These are phyloP conservation scores for Mercenaria mercenaria DNA, from an alignment of 1,140 invertebrate genomes.

Conservation along the genomic window DNA sequence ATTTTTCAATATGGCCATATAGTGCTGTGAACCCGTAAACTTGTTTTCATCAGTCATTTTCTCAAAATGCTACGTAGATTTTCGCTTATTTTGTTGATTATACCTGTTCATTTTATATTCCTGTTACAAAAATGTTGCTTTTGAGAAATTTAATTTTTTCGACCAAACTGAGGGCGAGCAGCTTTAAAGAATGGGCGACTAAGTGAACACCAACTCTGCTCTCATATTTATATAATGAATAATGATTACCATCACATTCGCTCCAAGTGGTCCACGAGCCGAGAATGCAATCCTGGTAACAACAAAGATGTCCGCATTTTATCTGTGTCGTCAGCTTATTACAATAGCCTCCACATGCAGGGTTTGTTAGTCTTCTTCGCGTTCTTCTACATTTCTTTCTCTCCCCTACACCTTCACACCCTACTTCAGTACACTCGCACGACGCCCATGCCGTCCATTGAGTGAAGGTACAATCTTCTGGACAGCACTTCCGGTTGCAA, in stretches of 20 bases:
- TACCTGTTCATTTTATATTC: no score
- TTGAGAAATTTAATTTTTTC: no score
- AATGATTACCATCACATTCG: slow-evolving; percentile 63
- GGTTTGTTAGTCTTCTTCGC: slow-evolving; percentile 30
- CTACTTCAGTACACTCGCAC: slow-evolving; percentile 50
- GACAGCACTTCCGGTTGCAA: slow-evolving; percentile 70
- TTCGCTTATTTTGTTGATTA: no score
- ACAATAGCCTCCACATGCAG: slow-evolving; percentile 72
- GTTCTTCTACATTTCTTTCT: slow-evolving; percentile 61
- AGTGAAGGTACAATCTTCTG: slow-evolving; percentile 65
- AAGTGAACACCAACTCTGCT: no score
- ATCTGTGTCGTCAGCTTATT: slow-evolving; percentile 47
- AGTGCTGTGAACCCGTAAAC: no score
- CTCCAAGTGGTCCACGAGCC: slow-evolving; percentile 68
- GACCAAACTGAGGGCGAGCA: no score
- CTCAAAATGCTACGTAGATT: no score
- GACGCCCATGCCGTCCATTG: slow-evolving; percentile 63
- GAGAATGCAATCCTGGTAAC: slow-evolving; percentile 70
- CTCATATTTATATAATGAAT: no score
- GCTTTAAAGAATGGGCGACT: no score
- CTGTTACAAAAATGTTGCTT: no score
- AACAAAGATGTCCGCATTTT: slow-evolving; percentile 68
- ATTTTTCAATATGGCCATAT: no score
- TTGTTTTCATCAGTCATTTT: no score
- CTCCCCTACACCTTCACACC: slow-evolving; percentile 33